Percentiles rank a stretch among this genome's conserved stretches.
Evolutionary conservation across 2,888 invertebrate genomes (phyloP).

Genomic region (Tetheella fluctuosa): DNA sequence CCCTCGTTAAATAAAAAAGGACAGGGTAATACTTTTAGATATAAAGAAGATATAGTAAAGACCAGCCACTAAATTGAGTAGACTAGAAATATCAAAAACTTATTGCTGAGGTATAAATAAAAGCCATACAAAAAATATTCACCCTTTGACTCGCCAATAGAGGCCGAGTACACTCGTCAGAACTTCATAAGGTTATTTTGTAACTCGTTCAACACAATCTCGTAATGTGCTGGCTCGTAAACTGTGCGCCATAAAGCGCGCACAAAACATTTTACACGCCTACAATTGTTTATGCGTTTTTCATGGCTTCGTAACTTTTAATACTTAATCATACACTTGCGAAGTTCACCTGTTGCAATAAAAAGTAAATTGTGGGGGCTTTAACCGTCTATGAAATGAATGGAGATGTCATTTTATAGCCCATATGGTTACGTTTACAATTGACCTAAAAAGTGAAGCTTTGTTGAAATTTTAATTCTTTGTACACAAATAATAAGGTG

Average conservation of each 20-base stretch:
- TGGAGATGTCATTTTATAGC: background rate
- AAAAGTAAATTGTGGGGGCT: constrained; percentile 2
- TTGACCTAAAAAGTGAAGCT: too few relatives aligned
- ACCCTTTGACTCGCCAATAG: background rate
- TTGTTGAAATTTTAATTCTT: too few relatives aligned
- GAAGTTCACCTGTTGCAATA: constrained; percentile 16
- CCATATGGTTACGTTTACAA: background rate
- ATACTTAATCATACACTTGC: constrained; percentile 15
- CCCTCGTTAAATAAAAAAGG: too few relatives aligned
- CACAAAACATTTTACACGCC: constrained; percentile 15
- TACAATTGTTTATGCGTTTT: constrained; percentile 14
- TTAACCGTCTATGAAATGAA: background rate
- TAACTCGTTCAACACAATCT: constrained; percentile 13
- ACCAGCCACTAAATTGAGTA: too few relatives aligned
- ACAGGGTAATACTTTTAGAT: too few relatives aligned
- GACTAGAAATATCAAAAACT: too few relatives aligned
- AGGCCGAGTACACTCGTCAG: background rate
- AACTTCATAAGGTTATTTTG: constrained; percentile 12
- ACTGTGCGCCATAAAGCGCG: background rate
- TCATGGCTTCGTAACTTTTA: constrained; percentile 15
- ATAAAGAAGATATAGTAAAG: too few relatives aligned
- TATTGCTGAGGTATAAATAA: background rate
- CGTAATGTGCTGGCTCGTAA: constrained; percentile 15
- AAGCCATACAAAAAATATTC: background rate
- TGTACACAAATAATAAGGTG: too few relatives aligned